Evolutionary conservation across 2,113 vertebrate genomes (phyloP).

Genomic region (Trogon melanurus): DNA sequence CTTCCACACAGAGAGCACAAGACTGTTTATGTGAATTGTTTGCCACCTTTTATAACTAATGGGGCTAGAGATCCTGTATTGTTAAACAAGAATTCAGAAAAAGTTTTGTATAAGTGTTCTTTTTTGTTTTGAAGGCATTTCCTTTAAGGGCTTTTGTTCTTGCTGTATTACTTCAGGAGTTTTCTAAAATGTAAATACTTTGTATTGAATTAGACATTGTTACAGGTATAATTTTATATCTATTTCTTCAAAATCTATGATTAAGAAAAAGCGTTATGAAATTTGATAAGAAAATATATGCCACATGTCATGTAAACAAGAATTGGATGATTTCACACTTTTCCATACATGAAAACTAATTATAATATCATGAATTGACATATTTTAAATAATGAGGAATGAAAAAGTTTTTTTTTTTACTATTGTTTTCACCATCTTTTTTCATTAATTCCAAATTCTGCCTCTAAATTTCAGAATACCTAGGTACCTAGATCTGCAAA

Average conservation of each 20-base stretch:
- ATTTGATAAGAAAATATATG: background rate
- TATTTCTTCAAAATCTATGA: background rate
- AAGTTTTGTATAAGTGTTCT: background rate
- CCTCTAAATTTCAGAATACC: background rate
- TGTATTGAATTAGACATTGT: background rate
- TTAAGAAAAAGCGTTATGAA: background rate
- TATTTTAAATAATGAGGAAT: background rate
- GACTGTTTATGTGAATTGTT: background rate
- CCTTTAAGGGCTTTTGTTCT: accelerated
- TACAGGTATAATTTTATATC: background rate
- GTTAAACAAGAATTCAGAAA: background rate
- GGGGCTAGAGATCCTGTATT: background rate
- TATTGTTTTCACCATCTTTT: background rate
- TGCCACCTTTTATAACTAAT: background rate
- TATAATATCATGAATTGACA: background rate
- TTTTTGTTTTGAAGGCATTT: background rate
- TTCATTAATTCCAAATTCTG: background rate
- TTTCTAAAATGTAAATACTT: background rate
- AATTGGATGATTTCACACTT: background rate
- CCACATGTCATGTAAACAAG: background rate
- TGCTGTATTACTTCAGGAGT: background rate
- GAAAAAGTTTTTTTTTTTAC: background rate
- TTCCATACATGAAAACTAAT: background rate
- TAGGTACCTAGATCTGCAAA: background rate
- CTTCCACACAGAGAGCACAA: conserved; percentile 4